Base-by-base conservation (phyloP, 2,113 vertebrate species). In the Strigops habroptila region DNA sequence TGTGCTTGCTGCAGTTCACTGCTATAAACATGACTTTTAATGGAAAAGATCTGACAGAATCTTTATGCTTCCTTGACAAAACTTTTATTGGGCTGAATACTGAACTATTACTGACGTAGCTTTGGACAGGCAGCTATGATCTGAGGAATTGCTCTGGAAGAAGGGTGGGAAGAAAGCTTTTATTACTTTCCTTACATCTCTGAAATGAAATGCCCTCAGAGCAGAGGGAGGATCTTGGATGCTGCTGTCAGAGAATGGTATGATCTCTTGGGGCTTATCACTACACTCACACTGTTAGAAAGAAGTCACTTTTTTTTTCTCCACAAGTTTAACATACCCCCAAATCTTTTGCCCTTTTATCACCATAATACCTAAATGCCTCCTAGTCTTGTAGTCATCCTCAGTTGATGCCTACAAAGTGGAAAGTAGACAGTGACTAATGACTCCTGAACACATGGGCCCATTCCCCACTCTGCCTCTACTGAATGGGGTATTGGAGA, bases 61-160 rank as follows among this genome's bases (percentile, higher is more conserved):
- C 59, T 92, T 93, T 92, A 94, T 91, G 84, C 43, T 88, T 95
- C 91, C 91, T 92, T 94, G 92, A 95, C 48, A 75, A 90, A 91
- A 92, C 82, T 96, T 97, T 96, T 96, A 96, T 95, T 91, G 88
- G 92, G 35, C 57, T 95, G 90, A 95, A 96, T 95, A 41, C 69
- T 37, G 77, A 65, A 86, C 64, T 43, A 90, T 88, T 91, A 96
- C 86, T 65, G 93, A 96, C 24, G 52, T 86, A 75, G 76, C 62
- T 96, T 70, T 92, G 88, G 92, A 93, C 80, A 92, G 90, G 69
- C 80, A 75, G 88, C 77, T 82, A 55, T 57, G 88, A 90, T 69
- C 80, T 84, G 80, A 90, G 86, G 86, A 94, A 93, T 82, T 91
- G 95, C 88, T 91, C 52, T 82, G 73, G 80, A 64, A 94, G 46